Conservation (phyloP, 2,797 vertebrate genomes). For the Crypturellus tataupa region DNA sequence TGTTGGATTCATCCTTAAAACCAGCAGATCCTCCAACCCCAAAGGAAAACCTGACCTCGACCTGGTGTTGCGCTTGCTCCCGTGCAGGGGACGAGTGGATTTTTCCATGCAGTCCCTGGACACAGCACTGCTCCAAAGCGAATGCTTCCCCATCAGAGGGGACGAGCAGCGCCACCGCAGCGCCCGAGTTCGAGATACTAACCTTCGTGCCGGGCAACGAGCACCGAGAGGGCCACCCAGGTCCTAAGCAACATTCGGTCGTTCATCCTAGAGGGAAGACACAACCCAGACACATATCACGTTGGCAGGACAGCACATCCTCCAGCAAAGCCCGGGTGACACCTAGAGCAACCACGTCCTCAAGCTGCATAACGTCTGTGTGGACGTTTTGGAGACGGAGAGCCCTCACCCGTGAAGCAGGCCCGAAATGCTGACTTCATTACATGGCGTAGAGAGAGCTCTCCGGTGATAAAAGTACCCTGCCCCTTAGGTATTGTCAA, state of each 20-base stretch:
- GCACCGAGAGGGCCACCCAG: slow-evolving; percentile 89
- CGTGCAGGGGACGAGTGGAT: neutral
- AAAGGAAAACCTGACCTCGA: fast-evolving
- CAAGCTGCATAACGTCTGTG: fast-evolving
- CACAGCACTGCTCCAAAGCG: neutral
- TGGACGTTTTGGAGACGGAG: neutral
- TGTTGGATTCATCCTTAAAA: neutral
- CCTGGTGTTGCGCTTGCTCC: neutral
- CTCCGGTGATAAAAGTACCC: neutral
- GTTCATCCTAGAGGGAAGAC: slow-evolving; percentile 89
- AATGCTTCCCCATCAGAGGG: neutral
- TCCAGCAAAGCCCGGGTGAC: neutral
- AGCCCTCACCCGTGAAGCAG: neutral
- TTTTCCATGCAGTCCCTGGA: neutral
- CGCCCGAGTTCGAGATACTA: slow-evolving; percentile 42
- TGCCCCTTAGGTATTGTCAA: neutral
- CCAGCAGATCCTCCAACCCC: neutral
- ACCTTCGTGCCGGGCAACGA: slow-evolving; percentile 85
- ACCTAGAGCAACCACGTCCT: fast-evolving
- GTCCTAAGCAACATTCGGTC: slow-evolving; percentile 86
- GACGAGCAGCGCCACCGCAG: neutral
- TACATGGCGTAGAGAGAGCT: neutral
- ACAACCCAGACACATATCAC: slow-evolving; percentile 47
- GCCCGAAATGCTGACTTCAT: neutral
- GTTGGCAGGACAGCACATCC: slow-evolving; percentile 1